phyloP scores from a whole-genome alignment of 2,797 vertebrate genomes.

The Masticophis lateralis region DNA sequence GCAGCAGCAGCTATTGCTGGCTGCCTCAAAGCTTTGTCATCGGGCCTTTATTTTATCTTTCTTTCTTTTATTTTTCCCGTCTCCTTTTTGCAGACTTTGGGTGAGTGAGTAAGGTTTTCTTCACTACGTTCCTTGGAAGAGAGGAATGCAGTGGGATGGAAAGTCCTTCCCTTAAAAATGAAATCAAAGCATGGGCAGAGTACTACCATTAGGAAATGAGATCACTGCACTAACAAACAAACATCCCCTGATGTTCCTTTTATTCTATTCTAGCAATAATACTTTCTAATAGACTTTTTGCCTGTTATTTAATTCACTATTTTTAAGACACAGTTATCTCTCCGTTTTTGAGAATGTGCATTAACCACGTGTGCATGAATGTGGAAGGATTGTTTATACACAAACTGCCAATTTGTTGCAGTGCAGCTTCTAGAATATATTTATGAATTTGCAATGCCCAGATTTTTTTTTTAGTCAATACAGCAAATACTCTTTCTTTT shows the following conservation, averaged over 20 bases:
- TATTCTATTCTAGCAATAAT: neutral
- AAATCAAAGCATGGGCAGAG: neutral
- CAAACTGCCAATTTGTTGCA: neutral
- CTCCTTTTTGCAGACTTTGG: neutral
- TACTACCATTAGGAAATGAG: neutral
- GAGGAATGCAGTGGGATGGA: neutral
- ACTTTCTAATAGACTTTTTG: neutral
- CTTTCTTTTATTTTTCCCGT: accelerated
- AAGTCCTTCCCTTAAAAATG: neutral
- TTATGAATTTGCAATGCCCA: neutral
- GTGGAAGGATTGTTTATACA: neutral
- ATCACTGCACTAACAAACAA: neutral
- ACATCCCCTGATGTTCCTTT: neutral
- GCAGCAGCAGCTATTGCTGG: neutral
- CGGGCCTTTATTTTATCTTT: neutral
- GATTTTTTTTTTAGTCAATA: neutral
- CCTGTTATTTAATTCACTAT: neutral
- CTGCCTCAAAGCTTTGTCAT: neutral
- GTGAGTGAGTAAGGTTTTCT: neutral
- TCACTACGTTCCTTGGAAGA: neutral
- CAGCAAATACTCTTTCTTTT: neutral
- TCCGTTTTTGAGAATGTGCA: neutral
- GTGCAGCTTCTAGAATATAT: neutral
- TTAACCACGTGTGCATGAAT: no score
- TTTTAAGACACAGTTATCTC: neutral